Percentiles rank a stretch among this genome's conserved stretches.
Evolutionary conservation across 2,888 invertebrate genomes (phyloP).

Genomic region (Marasmarcha lunaedactyla): DNA sequence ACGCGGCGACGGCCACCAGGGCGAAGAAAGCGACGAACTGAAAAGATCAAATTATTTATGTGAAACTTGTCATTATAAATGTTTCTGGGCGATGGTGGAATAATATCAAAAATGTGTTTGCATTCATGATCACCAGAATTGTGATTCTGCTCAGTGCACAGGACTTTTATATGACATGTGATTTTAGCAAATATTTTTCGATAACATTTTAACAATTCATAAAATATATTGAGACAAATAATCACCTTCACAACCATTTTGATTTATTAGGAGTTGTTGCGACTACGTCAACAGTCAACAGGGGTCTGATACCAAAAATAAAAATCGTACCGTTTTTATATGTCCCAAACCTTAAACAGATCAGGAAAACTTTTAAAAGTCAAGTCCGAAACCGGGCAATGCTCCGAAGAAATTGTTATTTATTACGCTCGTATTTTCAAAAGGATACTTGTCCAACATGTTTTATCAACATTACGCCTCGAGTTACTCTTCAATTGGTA

Average conservation of each 20-base stretch:
- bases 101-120: too few relatives aligned
- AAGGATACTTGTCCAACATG: not conserved
- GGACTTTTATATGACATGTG: too few relatives aligned
- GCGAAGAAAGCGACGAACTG: conserved; percentile 40
- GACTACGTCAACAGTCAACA: not conserved
- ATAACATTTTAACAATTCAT: too few relatives aligned
- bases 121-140: too few relatives aligned
- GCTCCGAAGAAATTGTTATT: not conserved
- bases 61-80: too few relatives aligned
- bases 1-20: conserved; percentile 29
- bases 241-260: conserved; percentile 1
- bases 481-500: too few relatives aligned
- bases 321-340: not conserved
- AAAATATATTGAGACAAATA: not conserved
- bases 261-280: not conserved
- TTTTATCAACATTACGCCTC: not conserved
- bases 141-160: too few relatives aligned
- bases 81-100: too few relatives aligned
- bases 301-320: not conserved
- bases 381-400: not conserved
- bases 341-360: not conserved
- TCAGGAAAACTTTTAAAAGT: not conserved
- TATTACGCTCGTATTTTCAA: too few relatives aligned
- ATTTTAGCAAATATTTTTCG: too few relatives aligned
- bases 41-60: conserved; percentile 6